phyloP scores from a whole-genome alignment of 2,888 invertebrate species.

The Hypselothyrea guttata region DNA sequence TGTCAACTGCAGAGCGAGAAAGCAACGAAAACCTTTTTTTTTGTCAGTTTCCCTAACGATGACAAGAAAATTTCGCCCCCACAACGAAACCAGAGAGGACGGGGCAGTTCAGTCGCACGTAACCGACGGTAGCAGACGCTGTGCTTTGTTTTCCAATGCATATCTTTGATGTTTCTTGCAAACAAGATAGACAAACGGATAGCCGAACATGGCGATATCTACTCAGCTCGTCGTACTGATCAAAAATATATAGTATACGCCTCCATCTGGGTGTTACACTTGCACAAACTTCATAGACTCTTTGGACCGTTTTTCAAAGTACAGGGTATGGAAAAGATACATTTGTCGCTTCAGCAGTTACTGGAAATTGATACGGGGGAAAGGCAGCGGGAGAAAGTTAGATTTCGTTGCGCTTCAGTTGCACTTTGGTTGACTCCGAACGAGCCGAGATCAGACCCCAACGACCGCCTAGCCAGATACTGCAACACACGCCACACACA shows the following conservation, averaged over 20 bases:
- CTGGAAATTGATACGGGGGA: constrained; percentile 37
- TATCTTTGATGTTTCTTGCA: too few species aligned
- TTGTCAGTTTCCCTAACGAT: constrained; percentile 34
- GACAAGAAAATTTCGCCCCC: constrained; percentile 52
- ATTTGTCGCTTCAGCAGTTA: constrained; percentile 72
- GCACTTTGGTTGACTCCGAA: constrained; percentile 24
- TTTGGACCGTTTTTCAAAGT: too few species aligned
- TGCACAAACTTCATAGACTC: too few species aligned
- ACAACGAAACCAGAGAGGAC: constrained; percentile 45
- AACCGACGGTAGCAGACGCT: too few species aligned
- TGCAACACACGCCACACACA: constrained; percentile 58
- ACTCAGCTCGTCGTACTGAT: too few species aligned
- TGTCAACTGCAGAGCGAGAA: constrained; percentile 16
- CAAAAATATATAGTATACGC: too few species aligned
- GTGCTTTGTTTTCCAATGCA: too few species aligned
- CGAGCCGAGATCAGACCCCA: constrained; percentile 13
- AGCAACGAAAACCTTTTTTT: constrained; percentile 31
- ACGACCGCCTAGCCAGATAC: constrained; percentile 30
- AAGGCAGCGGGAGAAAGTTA: constrained; percentile 32
- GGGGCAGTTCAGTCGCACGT: too few species aligned
- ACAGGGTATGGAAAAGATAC: too few species aligned
- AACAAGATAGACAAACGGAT: too few species aligned
- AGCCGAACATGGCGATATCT: too few species aligned
- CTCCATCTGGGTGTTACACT: too few species aligned
- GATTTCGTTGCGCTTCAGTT: constrained; percentile 62